These are phyloP conservation scores for Sclerodermus sp. DNA, from an alignment of 2,888 invertebrate species.

Conservation along the genomic window DNA sequence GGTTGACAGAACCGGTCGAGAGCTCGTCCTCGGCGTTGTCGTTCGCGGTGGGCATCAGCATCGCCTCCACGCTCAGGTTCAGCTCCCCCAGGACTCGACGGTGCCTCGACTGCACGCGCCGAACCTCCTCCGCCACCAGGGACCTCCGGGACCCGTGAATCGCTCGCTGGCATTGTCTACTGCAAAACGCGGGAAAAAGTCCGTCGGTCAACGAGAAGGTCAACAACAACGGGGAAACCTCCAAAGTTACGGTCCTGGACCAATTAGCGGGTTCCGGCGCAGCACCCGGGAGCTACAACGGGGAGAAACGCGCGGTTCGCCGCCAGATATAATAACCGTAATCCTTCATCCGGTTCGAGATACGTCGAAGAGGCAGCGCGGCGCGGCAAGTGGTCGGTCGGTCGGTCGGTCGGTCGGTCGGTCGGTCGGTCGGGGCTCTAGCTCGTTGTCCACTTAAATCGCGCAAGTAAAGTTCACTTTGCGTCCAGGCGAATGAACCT, in stretches of 20 bases:
- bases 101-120: slow-evolving; percentile 81
- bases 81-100: slow-evolving; percentile 81
- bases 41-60: slow-evolving; percentile 81
- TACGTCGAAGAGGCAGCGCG: slow-evolving; percentile 28
- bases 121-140: slow-evolving; percentile 81
- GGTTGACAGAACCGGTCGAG: slow-evolving; percentile 12
- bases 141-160: slow-evolving; percentile 49
- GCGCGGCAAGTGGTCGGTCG: slow-evolving; percentile 18
- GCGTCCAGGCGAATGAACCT: slow-evolving; percentile 18
- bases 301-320: too few species aligned
- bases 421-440: too few species aligned
- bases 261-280: too few species aligned
- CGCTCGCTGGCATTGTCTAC: slow-evolving; percentile 49
- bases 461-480: slow-evolving; percentile 24
- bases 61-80: slow-evolving; percentile 85
- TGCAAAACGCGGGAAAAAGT: too few species aligned
- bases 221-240: too few species aligned
- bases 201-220: too few species aligned
- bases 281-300: too few species aligned
- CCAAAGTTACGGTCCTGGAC: too few species aligned
- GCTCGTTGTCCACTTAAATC: slow-evolving; percentile 24
- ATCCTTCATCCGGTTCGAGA: slow-evolving; percentile 26
- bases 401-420: too few species aligned
- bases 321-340: too few species aligned
- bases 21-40: slow-evolving; percentile 57